Conservation (phyloP, 2,113 vertebrate genomes). For the Ciconia boyciana region DNA sequence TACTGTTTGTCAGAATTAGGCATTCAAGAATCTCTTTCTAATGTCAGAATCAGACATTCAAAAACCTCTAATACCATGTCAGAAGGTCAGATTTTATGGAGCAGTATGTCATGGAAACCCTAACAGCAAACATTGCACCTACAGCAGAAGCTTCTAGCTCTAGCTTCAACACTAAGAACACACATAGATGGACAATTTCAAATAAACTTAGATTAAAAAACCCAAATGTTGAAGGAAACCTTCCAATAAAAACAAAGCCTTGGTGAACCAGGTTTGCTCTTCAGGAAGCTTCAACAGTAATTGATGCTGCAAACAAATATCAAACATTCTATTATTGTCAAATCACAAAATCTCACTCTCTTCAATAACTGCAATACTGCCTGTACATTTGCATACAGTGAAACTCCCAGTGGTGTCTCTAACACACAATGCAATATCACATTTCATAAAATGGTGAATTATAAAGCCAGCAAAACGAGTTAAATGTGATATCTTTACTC, state of each 20-base stretch:
- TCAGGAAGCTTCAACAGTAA: background rate
- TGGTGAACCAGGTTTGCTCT: background rate
- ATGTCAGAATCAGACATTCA: conserved; percentile 31
- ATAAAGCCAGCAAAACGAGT: background rate
- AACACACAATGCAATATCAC: background rate
- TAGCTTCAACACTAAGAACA: background rate
- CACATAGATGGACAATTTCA: background rate
- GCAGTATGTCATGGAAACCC: background rate
- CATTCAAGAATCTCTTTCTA: background rate
- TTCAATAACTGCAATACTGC: background rate
- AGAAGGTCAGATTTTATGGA: conserved; percentile 28
- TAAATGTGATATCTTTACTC: background rate
- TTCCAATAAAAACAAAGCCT: background rate
- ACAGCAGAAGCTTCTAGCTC: background rate
- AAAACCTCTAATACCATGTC: background rate
- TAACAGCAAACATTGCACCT: background rate
- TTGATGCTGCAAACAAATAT: background rate
- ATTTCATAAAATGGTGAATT: background rate
- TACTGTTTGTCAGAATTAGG: background rate
- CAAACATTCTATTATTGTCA: background rate
- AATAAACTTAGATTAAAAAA: background rate
- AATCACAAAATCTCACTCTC: background rate
- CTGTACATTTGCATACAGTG: background rate
- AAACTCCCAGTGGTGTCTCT: background rate
- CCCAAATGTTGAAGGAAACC: background rate